A percentile compares a stretch with the other conserved stretches of the same genome.
Evolutionary conservation across 2,797 vertebrate genomes (phyloP).

Genomic region (Bryconaethiops microstoma): DNA sequence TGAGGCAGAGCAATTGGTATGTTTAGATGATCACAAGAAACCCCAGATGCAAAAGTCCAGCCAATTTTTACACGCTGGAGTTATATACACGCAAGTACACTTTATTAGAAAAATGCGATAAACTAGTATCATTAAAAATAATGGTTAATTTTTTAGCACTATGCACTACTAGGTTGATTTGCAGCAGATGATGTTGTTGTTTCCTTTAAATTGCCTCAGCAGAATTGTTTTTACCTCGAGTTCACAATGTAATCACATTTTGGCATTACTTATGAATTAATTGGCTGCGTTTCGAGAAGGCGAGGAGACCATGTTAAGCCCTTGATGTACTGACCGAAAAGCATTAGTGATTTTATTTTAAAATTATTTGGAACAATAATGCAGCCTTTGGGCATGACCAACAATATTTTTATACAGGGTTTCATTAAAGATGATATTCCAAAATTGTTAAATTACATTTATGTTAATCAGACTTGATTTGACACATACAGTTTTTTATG

Average conservation of each 20-base stretch:
- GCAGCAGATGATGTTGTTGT: neutral
- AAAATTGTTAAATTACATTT: neutral
- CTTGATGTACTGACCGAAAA: neutral
- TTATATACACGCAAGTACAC: neutral
- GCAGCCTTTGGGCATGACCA: neutral
- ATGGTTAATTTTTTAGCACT: neutral
- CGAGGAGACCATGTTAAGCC: neutral
- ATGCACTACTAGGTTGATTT: neutral
- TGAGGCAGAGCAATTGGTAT: neutral
- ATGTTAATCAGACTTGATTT: neutral
- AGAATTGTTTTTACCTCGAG: constrained; percentile 5
- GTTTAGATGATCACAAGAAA: constrained; percentile 3
- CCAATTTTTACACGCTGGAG: constrained; percentile 11
- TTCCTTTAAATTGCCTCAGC: neutral
- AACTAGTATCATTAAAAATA: neutral
- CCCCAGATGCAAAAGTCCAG: neutral
- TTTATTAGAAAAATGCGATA: neutral
- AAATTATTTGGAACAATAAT: neutral
- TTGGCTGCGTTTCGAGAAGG: neutral
- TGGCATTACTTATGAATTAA: neutral
- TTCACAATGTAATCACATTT: constrained; percentile 4
- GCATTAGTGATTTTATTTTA: neutral
- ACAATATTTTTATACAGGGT: neutral
- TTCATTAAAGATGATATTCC: neutral
- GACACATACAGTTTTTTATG: neutral